Percentiles rank a stretch among this genome's conserved stretches.
Evolutionary conservation across 2,113 vertebrate species (phyloP).

Genomic region (Piaya cayana): DNA sequence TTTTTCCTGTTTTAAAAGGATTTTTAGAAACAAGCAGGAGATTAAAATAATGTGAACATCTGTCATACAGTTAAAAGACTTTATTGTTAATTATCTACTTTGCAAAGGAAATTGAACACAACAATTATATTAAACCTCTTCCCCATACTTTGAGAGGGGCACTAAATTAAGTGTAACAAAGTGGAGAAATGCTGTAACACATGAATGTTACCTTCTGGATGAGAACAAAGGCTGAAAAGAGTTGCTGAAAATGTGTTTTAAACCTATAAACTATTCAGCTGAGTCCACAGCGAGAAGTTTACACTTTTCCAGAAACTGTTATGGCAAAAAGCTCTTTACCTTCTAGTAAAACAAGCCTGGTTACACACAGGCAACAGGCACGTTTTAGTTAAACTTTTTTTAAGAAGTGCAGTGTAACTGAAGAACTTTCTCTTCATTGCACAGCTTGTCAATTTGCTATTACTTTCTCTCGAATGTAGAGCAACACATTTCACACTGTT

Average conservation of each 20-base stretch:
- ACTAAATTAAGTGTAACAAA: not conserved
- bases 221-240: not conserved
- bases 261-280: fast-evolving
- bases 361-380: not conserved
- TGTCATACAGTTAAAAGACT: not conserved
- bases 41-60: not conserved
- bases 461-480: not conserved
- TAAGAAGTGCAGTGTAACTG: not conserved
- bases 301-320: not conserved
- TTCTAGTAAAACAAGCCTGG: not conserved
- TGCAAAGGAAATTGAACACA: not conserved
- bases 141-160: not conserved
- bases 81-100: not conserved
- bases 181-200: not conserved
- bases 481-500: not conserved
- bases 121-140: fast-evolving
- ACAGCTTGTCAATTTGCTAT: not conserved
- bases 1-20: not conserved
- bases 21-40: not conserved
- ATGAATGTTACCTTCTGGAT: not conserved
- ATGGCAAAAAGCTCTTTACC: not conserved
- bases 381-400: not conserved
- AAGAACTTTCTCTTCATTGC: not conserved
- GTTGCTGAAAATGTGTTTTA: not conserved
- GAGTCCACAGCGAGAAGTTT: fast-evolving